Conservation (phyloP, 2,113 vertebrate species). For the Pristiophorus japonicus region DNA sequence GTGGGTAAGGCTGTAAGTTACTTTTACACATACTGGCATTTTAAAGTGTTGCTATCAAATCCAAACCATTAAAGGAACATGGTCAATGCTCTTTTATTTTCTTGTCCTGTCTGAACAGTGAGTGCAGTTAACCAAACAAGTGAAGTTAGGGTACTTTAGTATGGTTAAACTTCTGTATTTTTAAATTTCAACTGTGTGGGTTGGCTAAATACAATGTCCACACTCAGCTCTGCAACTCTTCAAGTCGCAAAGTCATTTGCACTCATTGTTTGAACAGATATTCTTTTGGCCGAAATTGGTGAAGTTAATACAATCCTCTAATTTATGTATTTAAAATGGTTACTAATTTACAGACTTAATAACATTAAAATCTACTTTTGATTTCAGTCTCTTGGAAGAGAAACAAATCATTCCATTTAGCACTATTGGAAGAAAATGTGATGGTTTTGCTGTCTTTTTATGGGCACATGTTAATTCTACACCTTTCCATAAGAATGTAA, state of each 20-base stretch:
- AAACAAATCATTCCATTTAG: background rate
- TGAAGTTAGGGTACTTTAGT: background rate
- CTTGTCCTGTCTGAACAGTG: background rate
- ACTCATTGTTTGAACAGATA: background rate
- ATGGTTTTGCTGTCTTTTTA: background rate
- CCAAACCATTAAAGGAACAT: constrained; percentile 22
- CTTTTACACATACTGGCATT: constrained; percentile 1
- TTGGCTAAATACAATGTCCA: background rate
- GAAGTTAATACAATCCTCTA: background rate
- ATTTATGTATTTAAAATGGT: background rate
- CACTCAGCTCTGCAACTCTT: background rate
- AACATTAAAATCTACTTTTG: background rate
- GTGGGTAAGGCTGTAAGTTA: constrained; percentile 16
- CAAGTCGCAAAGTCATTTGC: background rate
- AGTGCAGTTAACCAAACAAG: background rate
- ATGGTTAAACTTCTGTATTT: background rate
- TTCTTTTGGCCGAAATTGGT: background rate
- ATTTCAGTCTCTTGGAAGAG: background rate
- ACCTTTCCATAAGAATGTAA: too few species aligned
- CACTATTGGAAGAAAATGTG: background rate
- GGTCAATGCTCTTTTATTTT: background rate
- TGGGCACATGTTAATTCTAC: too few species aligned
- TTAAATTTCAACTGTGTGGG: background rate
- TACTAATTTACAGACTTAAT: background rate
- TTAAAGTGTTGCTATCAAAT: background rate